Conservation (phyloP, 1,140 invertebrate species). For the Drosophila setifemur region DNA sequence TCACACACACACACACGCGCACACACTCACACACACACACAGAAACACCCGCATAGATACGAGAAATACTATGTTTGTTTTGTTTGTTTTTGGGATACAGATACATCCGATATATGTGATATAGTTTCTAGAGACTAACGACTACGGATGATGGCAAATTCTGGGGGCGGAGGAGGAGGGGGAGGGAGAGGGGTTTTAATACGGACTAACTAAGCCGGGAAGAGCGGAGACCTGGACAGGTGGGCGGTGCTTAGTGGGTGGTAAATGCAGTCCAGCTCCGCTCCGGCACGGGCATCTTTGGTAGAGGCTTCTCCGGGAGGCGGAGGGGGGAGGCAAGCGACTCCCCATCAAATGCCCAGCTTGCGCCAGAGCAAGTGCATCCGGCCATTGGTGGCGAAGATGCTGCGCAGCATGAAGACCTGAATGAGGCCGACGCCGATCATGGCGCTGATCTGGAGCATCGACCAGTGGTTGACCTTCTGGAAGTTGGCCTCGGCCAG, state of each 20-base stretch:
- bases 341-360: constrained; percentile 67
- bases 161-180: not conserved
- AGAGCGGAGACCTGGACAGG: not conserved
- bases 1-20: not conserved
- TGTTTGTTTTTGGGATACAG: not conserved
- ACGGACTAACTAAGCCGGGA: not conserved
- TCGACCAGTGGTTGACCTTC: constrained; percentile 89
- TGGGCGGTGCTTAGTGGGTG: not conserved
- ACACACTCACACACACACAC: not conserved
- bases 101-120: not conserved
- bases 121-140: not conserved
- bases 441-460: constrained; percentile 88
- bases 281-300: constrained; percentile 52
- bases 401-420: constrained; percentile 86
- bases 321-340: too few species aligned
- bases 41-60: constrained; percentile 7
- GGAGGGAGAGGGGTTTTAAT: not conserved
- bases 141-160: not conserved
- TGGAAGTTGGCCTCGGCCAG: constrained; percentile 89
- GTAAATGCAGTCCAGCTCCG: constrained; percentile 6
- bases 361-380: constrained; percentile 84
- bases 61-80: constrained; percentile 1
- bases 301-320: constrained; percentile 30
- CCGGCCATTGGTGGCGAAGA: constrained; percentile 87
- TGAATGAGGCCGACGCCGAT: constrained; percentile 87